Evolutionary conservation across 2,888 invertebrate genomes (phyloP).

Genomic region (Tinea trinotella): DNA sequence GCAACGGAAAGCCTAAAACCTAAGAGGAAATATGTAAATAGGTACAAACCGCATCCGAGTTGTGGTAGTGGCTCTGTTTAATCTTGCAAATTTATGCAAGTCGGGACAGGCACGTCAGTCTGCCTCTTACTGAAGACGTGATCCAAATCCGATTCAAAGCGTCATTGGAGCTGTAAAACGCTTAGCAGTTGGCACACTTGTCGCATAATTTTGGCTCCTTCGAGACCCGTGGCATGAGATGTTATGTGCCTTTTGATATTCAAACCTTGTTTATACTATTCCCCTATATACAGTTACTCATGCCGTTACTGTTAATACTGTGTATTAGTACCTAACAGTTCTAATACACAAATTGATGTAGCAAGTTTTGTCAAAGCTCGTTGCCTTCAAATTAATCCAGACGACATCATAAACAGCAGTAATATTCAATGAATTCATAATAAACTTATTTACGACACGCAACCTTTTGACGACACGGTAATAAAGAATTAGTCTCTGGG

Average conservation of each 20-base stretch:
- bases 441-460: too few relatives aligned
- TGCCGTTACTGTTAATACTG: background rate
- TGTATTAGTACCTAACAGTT: too few relatives aligned
- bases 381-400: too few relatives aligned
- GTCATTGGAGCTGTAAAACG: conserved; percentile 63
- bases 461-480: too few relatives aligned
- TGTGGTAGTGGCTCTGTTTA: conserved; percentile 36
- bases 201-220: conserved; percentile 54
- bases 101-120: conserved; percentile 64
- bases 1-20: conserved; percentile 20
- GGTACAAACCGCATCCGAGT: conserved; percentile 40
- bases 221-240: conserved; percentile 33
- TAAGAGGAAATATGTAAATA: conserved; percentile 45
- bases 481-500: too few relatives aligned
- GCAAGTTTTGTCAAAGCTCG: too few relatives aligned
- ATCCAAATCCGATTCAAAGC: conserved; percentile 64
- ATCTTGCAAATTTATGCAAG: conserved; percentile 71
- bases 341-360: too few relatives aligned
- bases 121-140: conserved; percentile 60
- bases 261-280: conserved; percentile 25
- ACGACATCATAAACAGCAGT: too few relatives aligned
- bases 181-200: conserved; percentile 63
- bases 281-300: background rate
- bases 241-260: conserved; percentile 40
- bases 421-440: too few relatives aligned